Conservation (phyloP, 2,888 invertebrate species). For the Polymixis lichenea region DNA sequence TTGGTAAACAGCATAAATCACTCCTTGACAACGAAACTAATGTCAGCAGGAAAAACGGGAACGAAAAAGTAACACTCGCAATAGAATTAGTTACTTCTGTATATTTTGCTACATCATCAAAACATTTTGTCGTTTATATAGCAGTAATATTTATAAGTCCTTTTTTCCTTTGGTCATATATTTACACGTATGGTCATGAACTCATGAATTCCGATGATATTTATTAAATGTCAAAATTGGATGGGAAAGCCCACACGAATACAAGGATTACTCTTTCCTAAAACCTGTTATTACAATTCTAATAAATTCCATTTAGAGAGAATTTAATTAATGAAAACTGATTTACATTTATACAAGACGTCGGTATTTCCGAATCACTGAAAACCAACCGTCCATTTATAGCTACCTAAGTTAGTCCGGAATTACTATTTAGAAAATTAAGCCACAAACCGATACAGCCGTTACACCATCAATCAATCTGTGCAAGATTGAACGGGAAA, state of each 20-base stretch:
- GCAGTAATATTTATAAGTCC: neutral
- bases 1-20: conserved; percentile 56
- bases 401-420: conserved; percentile 3
- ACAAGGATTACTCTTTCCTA: conserved; percentile 3
- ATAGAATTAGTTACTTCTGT: conserved; percentile 32
- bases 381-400: conserved; percentile 13
- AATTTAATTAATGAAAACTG: conserved; percentile 1
- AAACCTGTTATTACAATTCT: conserved; percentile 6
- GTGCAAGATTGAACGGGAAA: conserved; percentile 44
- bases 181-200: neutral
- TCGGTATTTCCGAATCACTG: conserved; percentile 8
- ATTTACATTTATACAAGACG: conserved; percentile 20
- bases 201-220: conserved; percentile 6
- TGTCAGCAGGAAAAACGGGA: conserved; percentile 32
- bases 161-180: neutral
- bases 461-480: conserved; percentile 47
- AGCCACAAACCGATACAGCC: conserved; percentile 23
- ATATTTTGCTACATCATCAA: conserved; percentile 32
- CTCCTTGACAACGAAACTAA: conserved; percentile 24
- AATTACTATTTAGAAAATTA: conserved; percentile 43
- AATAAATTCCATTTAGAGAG: neutral
- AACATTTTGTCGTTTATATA: conserved; percentile 16
- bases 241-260: neutral
- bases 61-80: conserved; percentile 24
- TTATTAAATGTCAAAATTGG: conserved; percentile 7